Base-by-base conservation (phyloP, 1,140 invertebrate genomes). In the Nephila pilipes region DNA sequence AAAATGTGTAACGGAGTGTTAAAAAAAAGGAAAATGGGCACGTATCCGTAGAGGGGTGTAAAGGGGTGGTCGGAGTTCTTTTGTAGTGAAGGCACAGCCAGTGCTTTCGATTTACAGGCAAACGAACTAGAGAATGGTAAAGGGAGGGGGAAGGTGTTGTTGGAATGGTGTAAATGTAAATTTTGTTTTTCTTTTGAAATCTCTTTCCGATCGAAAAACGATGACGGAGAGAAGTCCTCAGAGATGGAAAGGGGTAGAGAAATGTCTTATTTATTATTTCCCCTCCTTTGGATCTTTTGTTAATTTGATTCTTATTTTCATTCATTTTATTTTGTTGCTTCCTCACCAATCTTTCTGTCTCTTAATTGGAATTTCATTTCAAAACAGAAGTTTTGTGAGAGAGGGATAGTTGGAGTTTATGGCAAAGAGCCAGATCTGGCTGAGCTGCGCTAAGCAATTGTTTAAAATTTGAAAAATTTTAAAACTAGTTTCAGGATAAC, bases 111-210 rank as follows among this genome's bases (percentile, higher is more conserved):
- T 85, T 58, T 85, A 85, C 83, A 85, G 55, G 83, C 36, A 55
- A 55, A 54, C 25, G 83, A 85, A 60, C 29, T 12, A 29, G 65
- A 16, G 57, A 10, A 32, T 46, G 46, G 46, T 46, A 46, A 46
- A 46, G 46, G 12, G 46, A 81, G 4, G 20, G 3, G 8, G 38
- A 12, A 1, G 79, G 20, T 1, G 32, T 16, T 32, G n/a, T 38
- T 12, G 57, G 20, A 81, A 55, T 22, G 57, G 54, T 85, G 83
- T 85, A 85, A 85, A 85, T 85, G 83, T 60, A 60, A 85, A 85
- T 85, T 85, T 58, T 85, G 83, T 85, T 85, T 85, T 85, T 85
- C 83, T 85, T 85, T 60, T 85, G 12, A 60, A 85, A 85, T 85
- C 57, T 85, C 55, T 85, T 85, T 85, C 55, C 55, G 55, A 85